phyloP scores from a whole-genome alignment of 2,797 vertebrate genomes.

The Choloepus didactylus region DNA sequence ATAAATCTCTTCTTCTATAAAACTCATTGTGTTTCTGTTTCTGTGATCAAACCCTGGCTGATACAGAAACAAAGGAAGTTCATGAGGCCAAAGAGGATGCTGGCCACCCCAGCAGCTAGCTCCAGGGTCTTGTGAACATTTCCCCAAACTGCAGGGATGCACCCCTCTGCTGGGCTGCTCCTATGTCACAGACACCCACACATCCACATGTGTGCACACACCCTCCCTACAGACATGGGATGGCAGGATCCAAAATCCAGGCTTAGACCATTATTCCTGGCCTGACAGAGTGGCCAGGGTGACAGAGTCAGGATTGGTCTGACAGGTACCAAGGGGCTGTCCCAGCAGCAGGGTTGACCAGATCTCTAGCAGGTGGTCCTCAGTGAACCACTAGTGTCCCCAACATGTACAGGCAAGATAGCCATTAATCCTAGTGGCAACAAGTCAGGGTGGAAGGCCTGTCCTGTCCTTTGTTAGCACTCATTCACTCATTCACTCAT shows the following conservation, averaged over 20 bases:
- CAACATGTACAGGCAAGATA: not conserved
- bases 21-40: not conserved
- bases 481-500: not conserved
- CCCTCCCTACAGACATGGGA: not conserved
- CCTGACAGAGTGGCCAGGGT: not conserved
- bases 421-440: not conserved
- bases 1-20: not conserved
- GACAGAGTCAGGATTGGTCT: too few species aligned
- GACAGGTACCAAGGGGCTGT: not conserved
- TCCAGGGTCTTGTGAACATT: not conserved
- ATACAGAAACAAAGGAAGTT: not conserved
- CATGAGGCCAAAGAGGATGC: not conserved
- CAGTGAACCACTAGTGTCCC: not conserved
- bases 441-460: not conserved
- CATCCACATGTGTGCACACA: not conserved
- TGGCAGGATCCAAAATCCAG: not conserved
- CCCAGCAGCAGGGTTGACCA: not conserved
- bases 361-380: not conserved
- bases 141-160: not conserved
- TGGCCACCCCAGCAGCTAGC: not conserved
- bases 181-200: not conserved
- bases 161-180: not conserved
- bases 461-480: not conserved
- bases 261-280: not conserved
- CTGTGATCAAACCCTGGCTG: not conserved